Evolutionary conservation across 2,888 invertebrate species (phyloP), one percentile per base, ranked within the genome.

Genomic region (Thereva nobilitata): DNA sequence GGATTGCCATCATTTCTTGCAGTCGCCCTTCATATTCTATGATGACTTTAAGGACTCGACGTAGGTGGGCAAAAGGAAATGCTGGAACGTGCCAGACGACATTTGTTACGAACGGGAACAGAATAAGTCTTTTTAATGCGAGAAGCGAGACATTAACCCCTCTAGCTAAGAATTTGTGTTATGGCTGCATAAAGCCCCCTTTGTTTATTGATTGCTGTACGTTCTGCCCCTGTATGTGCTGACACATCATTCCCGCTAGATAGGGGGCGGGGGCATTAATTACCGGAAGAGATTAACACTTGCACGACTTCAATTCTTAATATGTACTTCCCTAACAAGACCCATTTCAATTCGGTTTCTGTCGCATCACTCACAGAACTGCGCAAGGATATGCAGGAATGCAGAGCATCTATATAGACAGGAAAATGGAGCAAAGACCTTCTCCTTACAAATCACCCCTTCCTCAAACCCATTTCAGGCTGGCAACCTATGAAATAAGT

Each of bases 221-320:
- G n/a, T 52, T 10, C 53, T 23, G 23, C 1, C 23, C 23, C 1
- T 23, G 23, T 23, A 23, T 23, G 23, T 23, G 23, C 23, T 23
- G 23, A 23, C 23, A 23, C 23, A 23, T 23, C 23, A 23, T 23
- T 23, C 23, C 23, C 23, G 23, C 23, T 23, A 23, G 23, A 23
- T 23, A 23, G 23, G 23, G 23, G 23, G 23, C 23, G 23, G 23
- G 23, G 23, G 23, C 23, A 23, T 23, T 72, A 73, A 74, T 73
- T 72, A 77, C 76, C 76, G 73, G 73, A 75, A 77, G 75, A 74
- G 74, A 75, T 77, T 77, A 77, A 74, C 75, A 76, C 77, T 76
- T 77, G 72, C 70, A 71, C 66, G 65, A 49, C 49, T 65, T 65
- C 38, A 65, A 35, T 56, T 4, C 34, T 37, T 34, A 44, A 53